Percentiles rank a stretch among this genome's conserved stretches.
phyloP scores from a whole-genome alignment of 2,888 invertebrate genomes.

The Dasysyrphus tricinctus region DNA sequence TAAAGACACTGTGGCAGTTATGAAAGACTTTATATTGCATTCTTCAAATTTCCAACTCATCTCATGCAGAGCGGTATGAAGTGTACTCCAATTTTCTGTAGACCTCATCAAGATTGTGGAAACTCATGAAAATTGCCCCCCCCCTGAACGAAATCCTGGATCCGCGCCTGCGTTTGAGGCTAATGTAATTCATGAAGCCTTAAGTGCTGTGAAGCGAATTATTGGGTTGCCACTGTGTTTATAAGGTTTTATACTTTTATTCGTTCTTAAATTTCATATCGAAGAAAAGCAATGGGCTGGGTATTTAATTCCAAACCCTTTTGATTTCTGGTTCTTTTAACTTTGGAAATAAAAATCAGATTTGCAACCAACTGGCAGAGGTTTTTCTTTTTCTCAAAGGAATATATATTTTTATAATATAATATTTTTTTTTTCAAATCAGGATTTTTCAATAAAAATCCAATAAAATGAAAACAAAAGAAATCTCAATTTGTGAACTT shows the following conservation, averaged over 20 bases:
- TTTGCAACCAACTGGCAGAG: background rate
- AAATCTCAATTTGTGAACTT: background rate
- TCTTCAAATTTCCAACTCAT: too few species aligned
- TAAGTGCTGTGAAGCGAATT: conserved; percentile 39
- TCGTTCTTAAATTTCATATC: background rate
- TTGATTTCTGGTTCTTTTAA: background rate
- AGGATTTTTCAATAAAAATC: background rate
- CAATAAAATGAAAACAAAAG: too few species aligned
- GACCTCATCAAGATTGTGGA: too few species aligned
- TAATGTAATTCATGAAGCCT: conserved; percentile 37
- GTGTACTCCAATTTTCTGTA: too few species aligned
- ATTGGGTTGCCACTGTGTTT: conserved; percentile 17
- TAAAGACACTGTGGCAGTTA: too few species aligned
- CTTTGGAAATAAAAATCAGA: too few species aligned
- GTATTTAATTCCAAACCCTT: background rate
- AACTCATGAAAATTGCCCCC: too few species aligned
- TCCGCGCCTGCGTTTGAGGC: conserved; percentile 31
- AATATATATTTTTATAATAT: too few species aligned
- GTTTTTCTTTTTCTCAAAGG: background rate
- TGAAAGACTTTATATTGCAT: too few species aligned
- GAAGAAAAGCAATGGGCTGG: background rate
- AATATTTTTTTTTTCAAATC: background rate
- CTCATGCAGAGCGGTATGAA: too few species aligned
- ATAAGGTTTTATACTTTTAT: background rate
- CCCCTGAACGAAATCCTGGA: too few species aligned